Percentiles rank a stretch among this genome's conserved stretches.
These are phyloP conservation scores for Sporophila hypoxantha DNA, from an alignment of 2,113 vertebrate genomes.

Conservation along the genomic window DNA sequence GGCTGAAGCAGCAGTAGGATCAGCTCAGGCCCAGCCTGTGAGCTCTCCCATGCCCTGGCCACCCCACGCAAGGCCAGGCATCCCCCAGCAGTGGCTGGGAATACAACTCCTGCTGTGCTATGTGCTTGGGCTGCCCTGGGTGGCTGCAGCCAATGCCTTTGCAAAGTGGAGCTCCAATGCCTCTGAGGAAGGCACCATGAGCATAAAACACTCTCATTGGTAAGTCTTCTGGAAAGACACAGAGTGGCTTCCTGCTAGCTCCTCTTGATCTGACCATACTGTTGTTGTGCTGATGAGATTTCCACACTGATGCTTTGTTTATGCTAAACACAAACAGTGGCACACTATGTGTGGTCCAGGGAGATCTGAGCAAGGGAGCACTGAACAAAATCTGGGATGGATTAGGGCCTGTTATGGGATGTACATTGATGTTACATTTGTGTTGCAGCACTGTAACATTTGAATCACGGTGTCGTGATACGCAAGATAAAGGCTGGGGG, in stretches of 20 bases:
- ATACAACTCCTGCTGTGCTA: accelerated
- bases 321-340: constrained; percentile 50
- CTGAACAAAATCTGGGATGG: constrained; percentile 43
- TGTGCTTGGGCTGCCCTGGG: not conserved
- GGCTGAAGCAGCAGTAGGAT: not conserved
- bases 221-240: constrained; percentile 1
- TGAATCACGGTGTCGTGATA: constrained; percentile 58
- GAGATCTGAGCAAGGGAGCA: constrained; percentile 52
- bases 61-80: accelerated
- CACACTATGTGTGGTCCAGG: constrained; percentile 52
- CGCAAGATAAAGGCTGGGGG: constrained; percentile 41
- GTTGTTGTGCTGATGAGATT: constrained; percentile 16
- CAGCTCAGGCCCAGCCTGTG: not conserved
- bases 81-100: accelerated
- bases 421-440: constrained; percentile 66
- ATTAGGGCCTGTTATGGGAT: constrained; percentile 57
- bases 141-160: not conserved
- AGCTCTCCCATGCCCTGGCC: not conserved
- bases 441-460: constrained; percentile 44
- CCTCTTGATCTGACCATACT: constrained; percentile 38
- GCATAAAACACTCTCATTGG: not conserved
- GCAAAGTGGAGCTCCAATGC: not conserved
- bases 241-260: constrained; percentile 5
- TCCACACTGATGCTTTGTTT: not conserved
- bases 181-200: not conserved